phyloP scores from a whole-genome alignment of 2,113 vertebrate genomes.

The Lanius ludovicianus region DNA sequence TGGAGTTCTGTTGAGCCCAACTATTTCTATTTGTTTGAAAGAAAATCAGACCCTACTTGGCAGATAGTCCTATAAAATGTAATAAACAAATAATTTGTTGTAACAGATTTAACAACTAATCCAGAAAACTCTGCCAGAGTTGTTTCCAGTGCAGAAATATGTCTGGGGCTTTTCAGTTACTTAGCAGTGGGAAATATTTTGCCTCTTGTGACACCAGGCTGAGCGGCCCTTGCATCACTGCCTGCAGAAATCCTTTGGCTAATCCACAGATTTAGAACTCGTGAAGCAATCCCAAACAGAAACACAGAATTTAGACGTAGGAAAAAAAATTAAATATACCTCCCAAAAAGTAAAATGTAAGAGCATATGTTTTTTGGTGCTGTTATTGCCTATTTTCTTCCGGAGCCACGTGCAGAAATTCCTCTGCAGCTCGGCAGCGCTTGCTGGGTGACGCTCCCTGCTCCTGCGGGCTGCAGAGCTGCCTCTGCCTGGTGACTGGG shows the following conservation, averaged over 20 bases:
- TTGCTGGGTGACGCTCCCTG: rapidly evolving
- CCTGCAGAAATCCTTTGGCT: conserved; percentile 2
- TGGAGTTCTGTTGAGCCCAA: neutral
- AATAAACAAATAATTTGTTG: neutral
- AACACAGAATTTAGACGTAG: neutral
- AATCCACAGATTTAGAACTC: neutral
- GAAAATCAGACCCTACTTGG: neutral
- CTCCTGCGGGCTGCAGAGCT: neutral
- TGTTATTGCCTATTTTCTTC: neutral
- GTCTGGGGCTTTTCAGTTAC: neutral
- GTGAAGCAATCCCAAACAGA: neutral
- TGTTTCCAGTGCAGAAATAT: neutral
- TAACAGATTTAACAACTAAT: neutral
- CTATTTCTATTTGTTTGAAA: neutral
- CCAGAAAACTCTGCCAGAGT: neutral
- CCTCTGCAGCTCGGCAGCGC: neutral
- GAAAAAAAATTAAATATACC: neutral
- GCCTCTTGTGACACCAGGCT: neutral
- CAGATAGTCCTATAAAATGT: neutral
- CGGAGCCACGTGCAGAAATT: neutral
- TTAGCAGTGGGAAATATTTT: neutral
- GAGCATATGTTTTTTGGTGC: neutral
- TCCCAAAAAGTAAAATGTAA: neutral
- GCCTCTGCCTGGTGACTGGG: neutral
- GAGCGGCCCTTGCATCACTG: neutral